Evolutionary conservation across 2,797 vertebrate species (phyloP), one percentile per base, ranked within the genome.

Genomic region (Calcarius lapponicus): DNA sequence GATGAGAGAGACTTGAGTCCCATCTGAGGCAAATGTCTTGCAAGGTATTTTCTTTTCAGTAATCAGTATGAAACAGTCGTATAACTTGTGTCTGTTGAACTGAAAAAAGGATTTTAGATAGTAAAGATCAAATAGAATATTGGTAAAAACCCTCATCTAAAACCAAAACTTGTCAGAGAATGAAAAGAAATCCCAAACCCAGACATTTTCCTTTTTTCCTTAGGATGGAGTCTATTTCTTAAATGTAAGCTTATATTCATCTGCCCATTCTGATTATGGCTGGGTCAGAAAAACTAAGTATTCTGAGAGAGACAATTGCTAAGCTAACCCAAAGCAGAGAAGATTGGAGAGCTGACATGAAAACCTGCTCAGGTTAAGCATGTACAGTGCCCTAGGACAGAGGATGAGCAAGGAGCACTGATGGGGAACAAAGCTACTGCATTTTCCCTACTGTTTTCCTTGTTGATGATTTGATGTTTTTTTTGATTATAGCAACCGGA

Each of bases 301-400:
- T 31, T 66, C 25, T 28, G 47, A 87, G 60, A 79, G 43, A 80
- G 54, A 26, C 34, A 61, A 79, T 53, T 87, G 76, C 67, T 91
- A 80, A 83, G 29, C 36, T 75, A 86, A 81, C 80, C 84, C 48
- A 94, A 90, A 95, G 70, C 54, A 81, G 76, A 91, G 84, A 92
- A 69, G 48, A 86, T 22, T 51, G 69, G 76, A 91, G 92, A 95
- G 80, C 24, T 87, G 81, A 64, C 53, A 25, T 71, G 81, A 90
- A 95, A 97, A 97, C 93, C 97, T 96, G 95, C 95, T 97, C 92
- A 80, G 86, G 71, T 85, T 94, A 80, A 81, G 45, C 73, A 21
- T 9, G 50, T n/a, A 58, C 29, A 32, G 29, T 36, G 79, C 78
- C 67, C 56, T 43, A 48, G 40, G 78, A 87, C 72, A 83, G 53